Conservation (phyloP, 2,888 invertebrate species). For the Drosophila algonquin region DNA sequence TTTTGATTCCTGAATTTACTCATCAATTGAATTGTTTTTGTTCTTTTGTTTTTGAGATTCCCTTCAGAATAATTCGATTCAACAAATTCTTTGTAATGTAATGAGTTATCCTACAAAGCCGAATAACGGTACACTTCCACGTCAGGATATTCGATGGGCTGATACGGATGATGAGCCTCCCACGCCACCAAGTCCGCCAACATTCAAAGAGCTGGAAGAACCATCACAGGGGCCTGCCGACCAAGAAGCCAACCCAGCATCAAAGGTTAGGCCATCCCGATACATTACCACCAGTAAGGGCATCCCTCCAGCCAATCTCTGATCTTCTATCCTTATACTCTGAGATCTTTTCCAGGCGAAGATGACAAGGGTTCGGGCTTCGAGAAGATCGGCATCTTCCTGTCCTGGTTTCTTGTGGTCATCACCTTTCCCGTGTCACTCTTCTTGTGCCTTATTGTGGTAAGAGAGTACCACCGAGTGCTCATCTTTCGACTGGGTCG, state of each 20-base stretch:
- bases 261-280: constrained; percentile 15
- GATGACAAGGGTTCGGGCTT: not conserved
- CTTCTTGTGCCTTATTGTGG: constrained; percentile 79
- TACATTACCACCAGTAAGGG: constrained; percentile 46
- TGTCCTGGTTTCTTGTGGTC: constrained; percentile 43
- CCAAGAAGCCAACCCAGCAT: not conserved
- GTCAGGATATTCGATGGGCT: not conserved
- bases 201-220: not conserved
- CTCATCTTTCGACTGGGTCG: constrained; percentile 87
- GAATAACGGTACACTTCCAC: not conserved
- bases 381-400: constrained; percentile 17
- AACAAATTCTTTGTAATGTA: constrained; percentile 18
- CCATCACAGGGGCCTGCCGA: not conserved
- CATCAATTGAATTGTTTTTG: not conserved
- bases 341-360: constrained; percentile 35
- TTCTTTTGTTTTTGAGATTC: constrained; percentile 5
- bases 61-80: constrained; percentile 4
- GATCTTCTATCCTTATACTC: too few relatives aligned
- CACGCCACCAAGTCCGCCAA: not conserved
- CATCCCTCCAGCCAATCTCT: not conserved
- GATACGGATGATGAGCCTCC: not conserved
- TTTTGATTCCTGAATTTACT: not conserved
- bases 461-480: constrained; percentile 86
- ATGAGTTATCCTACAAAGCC: not conserved
- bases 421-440: constrained; percentile 74